phyloP scores from a whole-genome alignment of 2,113 vertebrate species.

The Callospermophilus lateralis region DNA sequence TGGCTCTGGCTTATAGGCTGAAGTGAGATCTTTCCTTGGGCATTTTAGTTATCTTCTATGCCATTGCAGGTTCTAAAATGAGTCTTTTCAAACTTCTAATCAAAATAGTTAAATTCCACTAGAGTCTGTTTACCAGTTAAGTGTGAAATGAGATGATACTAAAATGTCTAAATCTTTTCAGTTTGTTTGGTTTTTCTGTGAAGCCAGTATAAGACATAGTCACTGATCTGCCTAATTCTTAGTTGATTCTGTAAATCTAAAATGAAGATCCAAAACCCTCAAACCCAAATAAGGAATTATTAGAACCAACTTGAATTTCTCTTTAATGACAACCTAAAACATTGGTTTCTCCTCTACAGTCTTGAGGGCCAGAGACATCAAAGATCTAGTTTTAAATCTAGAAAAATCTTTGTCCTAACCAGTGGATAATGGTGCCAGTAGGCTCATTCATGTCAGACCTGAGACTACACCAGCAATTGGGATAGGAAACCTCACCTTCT shows the following conservation, averaged over 20 bases:
- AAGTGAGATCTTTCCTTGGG: not conserved
- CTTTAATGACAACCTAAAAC: not conserved
- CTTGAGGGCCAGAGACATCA: not conserved
- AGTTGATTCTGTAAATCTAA: not conserved
- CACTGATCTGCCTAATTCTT: not conserved
- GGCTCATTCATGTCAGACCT: not conserved
- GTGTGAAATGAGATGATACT: not conserved
- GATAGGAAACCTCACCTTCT: not conserved
- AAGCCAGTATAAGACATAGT: not conserved
- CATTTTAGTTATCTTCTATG: not conserved
- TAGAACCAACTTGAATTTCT: not conserved
- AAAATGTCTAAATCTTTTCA: slow-evolving; percentile 10
- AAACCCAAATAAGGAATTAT: not conserved
- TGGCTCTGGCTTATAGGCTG: not conserved
- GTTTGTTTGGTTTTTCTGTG: not conserved
- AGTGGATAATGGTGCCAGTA: not conserved
- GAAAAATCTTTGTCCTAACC: not conserved
- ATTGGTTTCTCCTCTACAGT: not conserved
- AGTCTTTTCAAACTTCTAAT: not conserved
- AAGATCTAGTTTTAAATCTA: slow-evolving; percentile 3
- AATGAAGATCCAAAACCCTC: not conserved
- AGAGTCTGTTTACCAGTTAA: slow-evolving; percentile 16
- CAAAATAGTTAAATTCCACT: not conserved
- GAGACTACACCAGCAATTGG: not conserved
- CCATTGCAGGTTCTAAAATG: not conserved